Evolutionary conservation across 2,797 vertebrate species (phyloP).

Genomic region (Zenarchopterus dispar): DNA sequence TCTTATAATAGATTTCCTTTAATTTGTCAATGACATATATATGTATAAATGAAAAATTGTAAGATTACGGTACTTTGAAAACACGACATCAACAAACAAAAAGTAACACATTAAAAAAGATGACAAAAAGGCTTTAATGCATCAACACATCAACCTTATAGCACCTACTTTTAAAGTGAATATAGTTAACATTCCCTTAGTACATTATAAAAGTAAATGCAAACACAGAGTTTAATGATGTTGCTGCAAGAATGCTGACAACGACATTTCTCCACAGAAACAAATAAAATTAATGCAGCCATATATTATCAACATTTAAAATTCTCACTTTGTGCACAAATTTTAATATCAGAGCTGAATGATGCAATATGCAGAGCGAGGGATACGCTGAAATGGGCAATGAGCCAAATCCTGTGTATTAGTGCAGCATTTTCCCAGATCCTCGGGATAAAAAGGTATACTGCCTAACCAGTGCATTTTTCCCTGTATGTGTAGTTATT

Average conservation of each 20-base stretch:
- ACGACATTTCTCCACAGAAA: conserved; percentile 50
- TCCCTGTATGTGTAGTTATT: conserved; percentile 80
- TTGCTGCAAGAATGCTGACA: conserved; percentile 54
- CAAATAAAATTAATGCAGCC: conserved; percentile 50
- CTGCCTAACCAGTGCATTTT: conserved; percentile 62
- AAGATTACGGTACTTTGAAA: too few relatives aligned
- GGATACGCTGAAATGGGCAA: conserved; percentile 44
- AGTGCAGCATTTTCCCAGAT: conserved; percentile 60
- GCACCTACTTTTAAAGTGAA: conserved; percentile 34
- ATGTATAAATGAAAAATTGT: too few relatives aligned
- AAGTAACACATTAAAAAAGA: conserved; percentile 13
- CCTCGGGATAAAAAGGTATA: conserved; percentile 65
- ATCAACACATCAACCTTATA: conserved; percentile 3
- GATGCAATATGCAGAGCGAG: conserved; percentile 33
- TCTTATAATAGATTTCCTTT: too few relatives aligned
- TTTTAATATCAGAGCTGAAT: conserved; percentile 48
- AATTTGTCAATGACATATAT: too few relatives aligned
- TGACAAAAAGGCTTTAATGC: neutral
- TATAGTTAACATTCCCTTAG: conserved; percentile 9
- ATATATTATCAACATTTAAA: conserved; percentile 48
- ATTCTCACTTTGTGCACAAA: conserved; percentile 54
- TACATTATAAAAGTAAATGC: conserved; percentile 39
- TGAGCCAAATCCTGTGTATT: conserved; percentile 63
- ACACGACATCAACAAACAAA: neutral
- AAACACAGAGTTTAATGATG: conserved; percentile 45